Conservation (phyloP, 2,113 vertebrate genomes). For the Opisthocomus hoazin region DNA sequence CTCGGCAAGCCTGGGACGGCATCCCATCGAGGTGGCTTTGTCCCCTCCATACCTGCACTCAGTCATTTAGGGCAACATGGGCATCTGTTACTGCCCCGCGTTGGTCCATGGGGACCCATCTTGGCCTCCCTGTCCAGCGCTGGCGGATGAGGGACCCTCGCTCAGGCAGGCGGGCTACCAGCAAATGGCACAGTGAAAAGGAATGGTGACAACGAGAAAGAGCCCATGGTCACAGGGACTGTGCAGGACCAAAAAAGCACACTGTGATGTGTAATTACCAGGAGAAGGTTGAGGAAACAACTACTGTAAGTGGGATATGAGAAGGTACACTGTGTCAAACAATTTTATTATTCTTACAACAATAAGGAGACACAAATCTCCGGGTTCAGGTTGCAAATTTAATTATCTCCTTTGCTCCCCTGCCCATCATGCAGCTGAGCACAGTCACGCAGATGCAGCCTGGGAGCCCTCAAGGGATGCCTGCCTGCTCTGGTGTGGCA, state of each 20-base stretch:
- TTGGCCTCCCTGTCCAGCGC: background rate
- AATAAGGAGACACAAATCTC: slow-evolving; percentile 23
- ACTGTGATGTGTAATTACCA: background rate
- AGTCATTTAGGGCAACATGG: rapidly evolving
- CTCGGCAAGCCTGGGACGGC: background rate
- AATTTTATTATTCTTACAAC: background rate
- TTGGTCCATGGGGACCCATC: background rate
- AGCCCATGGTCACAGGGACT: background rate
- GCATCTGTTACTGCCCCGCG: rapidly evolving
- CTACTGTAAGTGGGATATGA: background rate
- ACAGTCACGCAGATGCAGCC: background rate
- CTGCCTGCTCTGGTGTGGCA: background rate
- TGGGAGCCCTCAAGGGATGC: background rate
- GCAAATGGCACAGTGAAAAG: background rate
- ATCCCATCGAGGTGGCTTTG: background rate
- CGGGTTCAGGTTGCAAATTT: background rate
- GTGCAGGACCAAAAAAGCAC: background rate
- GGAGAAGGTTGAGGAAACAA: background rate
- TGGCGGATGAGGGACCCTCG: background rate
- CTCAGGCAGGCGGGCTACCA: rapidly evolving
- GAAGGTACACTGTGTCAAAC: background rate
- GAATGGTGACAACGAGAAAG: background rate
- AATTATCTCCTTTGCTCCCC: background rate
- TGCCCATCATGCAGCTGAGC: slow-evolving; percentile 2
- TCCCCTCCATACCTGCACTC: background rate